Evolutionary conservation across 2,888 invertebrate species (phyloP).

Genomic region (Callosobruchus maculatus): DNA sequence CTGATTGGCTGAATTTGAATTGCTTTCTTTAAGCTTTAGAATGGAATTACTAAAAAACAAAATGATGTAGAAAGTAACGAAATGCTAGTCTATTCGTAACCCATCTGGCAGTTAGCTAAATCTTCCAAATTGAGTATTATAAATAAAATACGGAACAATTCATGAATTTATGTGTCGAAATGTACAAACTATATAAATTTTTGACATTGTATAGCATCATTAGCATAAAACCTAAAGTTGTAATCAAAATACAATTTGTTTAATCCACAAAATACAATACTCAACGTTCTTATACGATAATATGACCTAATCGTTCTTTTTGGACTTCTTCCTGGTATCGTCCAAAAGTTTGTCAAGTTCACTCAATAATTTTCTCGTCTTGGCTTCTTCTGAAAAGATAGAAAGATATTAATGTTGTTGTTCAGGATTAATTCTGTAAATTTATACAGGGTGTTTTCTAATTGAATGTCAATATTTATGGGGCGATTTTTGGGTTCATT

Average conservation of each 20-base stretch:
- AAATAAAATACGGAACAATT: background rate
- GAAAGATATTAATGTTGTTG: background rate
- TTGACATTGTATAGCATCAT: background rate
- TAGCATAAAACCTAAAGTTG: background rate
- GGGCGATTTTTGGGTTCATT: no score
- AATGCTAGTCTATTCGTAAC: no score
- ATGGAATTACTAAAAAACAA: no score
- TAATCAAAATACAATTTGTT: background rate
- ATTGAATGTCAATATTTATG: no score
- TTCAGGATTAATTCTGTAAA: no score
- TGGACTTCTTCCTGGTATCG: slow-evolving; percentile 2
- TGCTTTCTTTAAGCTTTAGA: no score
- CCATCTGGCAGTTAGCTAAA: no score
- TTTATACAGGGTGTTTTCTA: no score
- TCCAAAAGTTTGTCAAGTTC: slow-evolving; percentile 15
- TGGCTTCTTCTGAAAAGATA: slow-evolving; percentile 17
- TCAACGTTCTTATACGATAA: background rate
- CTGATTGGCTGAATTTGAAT: no score
- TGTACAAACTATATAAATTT: background rate
- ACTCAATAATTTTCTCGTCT: slow-evolving; percentile 16
- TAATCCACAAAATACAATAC: background rate
- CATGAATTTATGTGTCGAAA: background rate
- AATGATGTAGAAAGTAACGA: no score
- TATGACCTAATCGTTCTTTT: background rate
- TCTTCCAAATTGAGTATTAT: no score